Percentiles rank a stretch among this genome's conserved stretches.
phyloP scores from a whole-genome alignment of 2,113 vertebrate genomes.

The Plestiodon gilberti region DNA sequence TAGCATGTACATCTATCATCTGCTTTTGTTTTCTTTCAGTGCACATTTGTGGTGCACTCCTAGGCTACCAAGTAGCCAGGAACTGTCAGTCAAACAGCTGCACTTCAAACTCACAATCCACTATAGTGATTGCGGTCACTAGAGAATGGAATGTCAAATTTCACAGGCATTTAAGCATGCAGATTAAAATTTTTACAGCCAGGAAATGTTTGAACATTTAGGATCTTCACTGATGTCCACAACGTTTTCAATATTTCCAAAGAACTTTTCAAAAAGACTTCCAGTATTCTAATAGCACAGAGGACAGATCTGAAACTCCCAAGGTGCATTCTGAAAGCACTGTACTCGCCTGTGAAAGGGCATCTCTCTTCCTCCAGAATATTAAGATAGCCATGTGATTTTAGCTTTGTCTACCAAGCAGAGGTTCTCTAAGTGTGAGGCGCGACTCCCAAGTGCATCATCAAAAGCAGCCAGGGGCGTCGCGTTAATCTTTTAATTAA shows the following conservation, averaged over 20 bases:
- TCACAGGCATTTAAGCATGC: conserved; percentile 2
- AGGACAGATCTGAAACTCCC: not conserved
- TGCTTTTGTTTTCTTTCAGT: conserved; percentile 17
- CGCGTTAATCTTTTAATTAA: no score
- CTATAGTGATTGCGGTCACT: not conserved
- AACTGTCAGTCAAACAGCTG: conserved; percentile 32
- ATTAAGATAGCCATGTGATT: not conserved
- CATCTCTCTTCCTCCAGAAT: not conserved
- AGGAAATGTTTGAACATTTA: conserved; percentile 26
- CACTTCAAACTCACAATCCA: not conserved
- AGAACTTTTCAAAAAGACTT: not conserved
- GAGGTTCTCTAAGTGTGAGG: no score
- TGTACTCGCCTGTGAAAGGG: not conserved
- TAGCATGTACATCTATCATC: not conserved
- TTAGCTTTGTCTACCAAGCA: not conserved
- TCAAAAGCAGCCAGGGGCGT: no score
- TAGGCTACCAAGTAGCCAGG: conserved; percentile 24
- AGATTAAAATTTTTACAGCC: conserved; percentile 21
- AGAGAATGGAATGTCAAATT: conserved; percentile 9
- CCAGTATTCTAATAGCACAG: not conserved
- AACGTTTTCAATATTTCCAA: conserved; percentile 5
- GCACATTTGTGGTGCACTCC: conserved; percentile 12
- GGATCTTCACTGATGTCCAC: conserved; percentile 16
- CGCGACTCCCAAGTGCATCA: no score
- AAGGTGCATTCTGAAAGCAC: not conserved